Evolutionary conservation across 2,888 invertebrate species (phyloP), one percentile per base, ranked within the genome.

Genomic region (Aricia artaxerxes): DNA sequence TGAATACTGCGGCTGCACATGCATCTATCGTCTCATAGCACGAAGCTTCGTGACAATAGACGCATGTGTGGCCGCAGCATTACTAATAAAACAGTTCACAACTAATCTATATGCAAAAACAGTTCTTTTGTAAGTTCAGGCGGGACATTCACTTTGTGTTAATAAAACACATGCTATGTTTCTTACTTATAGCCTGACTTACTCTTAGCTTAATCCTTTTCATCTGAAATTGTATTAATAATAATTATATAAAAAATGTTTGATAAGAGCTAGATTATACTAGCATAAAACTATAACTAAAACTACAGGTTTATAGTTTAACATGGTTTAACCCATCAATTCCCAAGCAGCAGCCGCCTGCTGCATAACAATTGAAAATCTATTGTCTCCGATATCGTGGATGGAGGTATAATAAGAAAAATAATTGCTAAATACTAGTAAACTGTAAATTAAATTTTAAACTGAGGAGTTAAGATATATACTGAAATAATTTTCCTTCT

Each of bases 141-240:
- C 73, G 16, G 57, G 35, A 76, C 57, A 76, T 35, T 76, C 76
- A 79, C 57, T 61, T 78, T 79, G 31, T 80, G 82, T 84, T 83
- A 83, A 81, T 82, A 80, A 77, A 73, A 78, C 73, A 81, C 82
- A 81, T 81, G 80, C 80, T 81, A 77, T 73, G 77, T 69, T 79
- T 57, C 78, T 69, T 73, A 80, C 80, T 80, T 80, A 69, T 75
- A 78, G 77, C 88, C 90, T 90, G 90, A 90, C 90, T 90, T 88
- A 91, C 88, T 86, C 84, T 82, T 80, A 78, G 76, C 81, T 88
- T 92, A 93, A 11, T 91, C 90, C 89, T 90, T 92, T 82, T 92
- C 91, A 88, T 92, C 94, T 94, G 94, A 87, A 93, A 88, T 84
- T 83, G 78, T 78, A 38, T 57, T 35, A 84, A 80, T 79, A 77